Base-by-base conservation (phyloP, 2,888 invertebrate species). In the Pandemis corylana region DNA sequence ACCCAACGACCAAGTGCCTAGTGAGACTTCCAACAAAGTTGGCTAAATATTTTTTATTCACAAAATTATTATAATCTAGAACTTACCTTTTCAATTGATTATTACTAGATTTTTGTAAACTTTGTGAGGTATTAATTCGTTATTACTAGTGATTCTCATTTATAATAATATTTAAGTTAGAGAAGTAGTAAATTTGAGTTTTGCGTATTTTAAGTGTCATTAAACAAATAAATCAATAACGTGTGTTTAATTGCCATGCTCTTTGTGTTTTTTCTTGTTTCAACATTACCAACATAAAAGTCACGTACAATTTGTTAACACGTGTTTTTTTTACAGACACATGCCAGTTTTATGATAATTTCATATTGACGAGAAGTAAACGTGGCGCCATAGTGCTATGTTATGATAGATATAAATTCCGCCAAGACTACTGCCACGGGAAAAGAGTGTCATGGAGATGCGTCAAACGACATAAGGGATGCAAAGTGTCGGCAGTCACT, bases 401-500 rank as follows among this genome's bases (percentile, higher is more conserved):
- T 42, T 72, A 79, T 69, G 71, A 77, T 1, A 71, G 76, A 13
- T 80, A 67, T 62, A 77, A 79, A 64, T 83, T 81, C 65, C 76
- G 79, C 9, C 78, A 79, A 42, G 80, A 82, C 62, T 81, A 83
- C 53, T 65, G 66, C 13, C 77, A 80, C n/a, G 79, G 79, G 0
- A 71, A 77, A 42, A 77, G 81, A 46, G 76, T 78, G 15, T 77
- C 81, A 4, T 83, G 81, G 82, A 76, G 82, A 41, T 83, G 83
- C 71, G 64, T 78, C 2, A 76, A 76, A 44, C 78, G 79, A 61
- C 72, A 79, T 12, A 77, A 68, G 2, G 81, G 81, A 0, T 83
- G 82, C 56, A 82, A 81, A 77, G 81, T 77, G 0, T 77, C 80
- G 0, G 78, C 77, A 20, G 78, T 75, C 5, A 81, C 82, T 28